Evolutionary conservation across 2,113 vertebrate species (phyloP), one percentile per base, ranked within the genome.

Genomic region (Pedetes capensis): DNA sequence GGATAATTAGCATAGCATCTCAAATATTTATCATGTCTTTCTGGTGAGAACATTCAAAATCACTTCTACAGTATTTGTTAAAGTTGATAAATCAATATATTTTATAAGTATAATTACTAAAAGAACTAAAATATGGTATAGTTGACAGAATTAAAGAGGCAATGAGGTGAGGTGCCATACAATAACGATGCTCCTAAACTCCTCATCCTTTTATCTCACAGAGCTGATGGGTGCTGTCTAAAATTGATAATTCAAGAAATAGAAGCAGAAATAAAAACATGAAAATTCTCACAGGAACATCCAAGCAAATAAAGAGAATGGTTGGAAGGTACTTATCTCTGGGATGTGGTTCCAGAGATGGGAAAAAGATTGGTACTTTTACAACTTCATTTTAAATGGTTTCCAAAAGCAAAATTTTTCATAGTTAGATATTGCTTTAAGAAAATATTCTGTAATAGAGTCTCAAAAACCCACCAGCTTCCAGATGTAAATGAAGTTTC

Each of bases 401-500:
- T 91, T 93, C 87, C 10, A 84, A 82, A 93, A 71, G 4, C 47
- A 55, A 64, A 20, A 74, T 27, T 78, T 71, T 59, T 75, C 17
- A 53, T 61, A 27, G 87, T 94, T 79, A 94, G 57, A 68, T n/a
- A 39, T 32, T 92, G 18, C 44, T 94, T 93, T 95, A 57, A 20
- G 66, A 91, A 93, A 83, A 25, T 87, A 42, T 14, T 39, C 34
- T 89, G n/a, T 80, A 23, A 68, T 14, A 66, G 37, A 94, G 34
- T 63, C 61, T 87, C 51, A 55, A 80, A 91, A 93, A 25, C 34
- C 63, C 42, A 80, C 42, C 53, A 94, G 51, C 86, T 88, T 79
- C 86, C 76, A 89, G 59, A 39, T 80, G 27, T 69, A 89, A 90
- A 87, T 74, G 34, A 87, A 95, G 57, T 81, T 88, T 75, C 34